phyloP scores from a whole-genome alignment of 2,888 invertebrate species.

The Drosophila mayaguana region DNA sequence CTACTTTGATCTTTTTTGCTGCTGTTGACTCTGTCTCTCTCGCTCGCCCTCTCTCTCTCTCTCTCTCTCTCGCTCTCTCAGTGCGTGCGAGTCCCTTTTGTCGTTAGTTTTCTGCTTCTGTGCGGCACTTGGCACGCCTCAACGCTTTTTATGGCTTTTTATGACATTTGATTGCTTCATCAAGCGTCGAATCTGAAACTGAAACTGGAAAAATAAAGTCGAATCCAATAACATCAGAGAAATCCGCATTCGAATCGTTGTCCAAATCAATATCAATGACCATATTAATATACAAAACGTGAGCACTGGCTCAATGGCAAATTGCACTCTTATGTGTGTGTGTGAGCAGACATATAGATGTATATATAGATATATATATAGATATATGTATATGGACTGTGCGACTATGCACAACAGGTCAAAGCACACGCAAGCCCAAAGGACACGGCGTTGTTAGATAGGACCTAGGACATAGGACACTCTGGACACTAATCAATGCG shows the following conservation, averaged over 20 bases:
- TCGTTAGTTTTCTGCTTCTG: slow-evolving; percentile 51
- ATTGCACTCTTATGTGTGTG: slow-evolving; percentile 10
- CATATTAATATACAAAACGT: slow-evolving; percentile 69
- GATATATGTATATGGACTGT: background rate
- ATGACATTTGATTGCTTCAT: slow-evolving; percentile 55
- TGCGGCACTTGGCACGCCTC: slow-evolving; percentile 64
- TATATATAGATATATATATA: background rate
- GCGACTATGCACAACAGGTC: slow-evolving; percentile 29
- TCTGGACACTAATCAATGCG: slow-evolving; percentile 71
- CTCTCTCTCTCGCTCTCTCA: background rate
- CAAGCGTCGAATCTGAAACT: slow-evolving; percentile 18
- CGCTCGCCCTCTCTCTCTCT: background rate
- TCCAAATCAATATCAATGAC: slow-evolving; percentile 63
- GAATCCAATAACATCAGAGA: slow-evolving; percentile 2
- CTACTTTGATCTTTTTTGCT: slow-evolving; percentile 64
- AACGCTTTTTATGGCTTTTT: slow-evolving; percentile 66
- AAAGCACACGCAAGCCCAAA: slow-evolving; percentile 16
- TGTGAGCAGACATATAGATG: background rate
- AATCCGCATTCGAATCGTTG: slow-evolving; percentile 25
- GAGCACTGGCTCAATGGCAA: slow-evolving; percentile 38
- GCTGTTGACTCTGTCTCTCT: slow-evolving; percentile 14
- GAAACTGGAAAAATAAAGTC: background rate
- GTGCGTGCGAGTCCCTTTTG: slow-evolving; percentile 22
- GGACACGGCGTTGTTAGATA: slow-evolving; percentile 7
- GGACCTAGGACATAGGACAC: slow-evolving; percentile 20